Conservation (phyloP, 2,797 vertebrate genomes). For the Rallus crepitans region DNA sequence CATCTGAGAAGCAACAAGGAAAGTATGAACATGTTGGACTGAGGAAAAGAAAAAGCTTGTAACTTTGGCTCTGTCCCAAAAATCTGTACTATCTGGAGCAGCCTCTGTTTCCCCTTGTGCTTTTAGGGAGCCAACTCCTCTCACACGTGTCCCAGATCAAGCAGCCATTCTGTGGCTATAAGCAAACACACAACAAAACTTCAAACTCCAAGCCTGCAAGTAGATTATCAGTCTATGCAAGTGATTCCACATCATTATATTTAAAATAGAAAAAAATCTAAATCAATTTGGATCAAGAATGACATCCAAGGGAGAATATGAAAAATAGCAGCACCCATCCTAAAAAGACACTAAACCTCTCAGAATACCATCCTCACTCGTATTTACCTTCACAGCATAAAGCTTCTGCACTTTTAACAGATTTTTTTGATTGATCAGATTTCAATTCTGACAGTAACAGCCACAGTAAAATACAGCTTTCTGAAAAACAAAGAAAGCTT, state of each 20-base stretch:
- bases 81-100: neutral
- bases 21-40: neutral
- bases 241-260: too few species aligned
- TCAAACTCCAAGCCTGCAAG: neutral
- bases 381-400: neutral
- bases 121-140: neutral
- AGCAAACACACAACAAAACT: neutral
- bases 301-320: neutral
- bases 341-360: neutral
- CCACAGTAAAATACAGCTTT: neutral
- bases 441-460: neutral
- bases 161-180: neutral
- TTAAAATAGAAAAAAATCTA: neutral
- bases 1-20: neutral
- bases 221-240: neutral
- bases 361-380: rapidly evolving
- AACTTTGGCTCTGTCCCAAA: neutral
- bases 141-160: neutral
- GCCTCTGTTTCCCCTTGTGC: neutral
- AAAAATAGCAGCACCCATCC: neutral
- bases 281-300: too few species aligned
- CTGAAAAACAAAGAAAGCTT: neutral
- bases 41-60: rapidly evolving
- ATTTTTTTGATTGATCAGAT: neutral
- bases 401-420: neutral